Base-by-base conservation (phyloP, 2,888 invertebrate genomes). In the Pollenia angustigena region DNA sequence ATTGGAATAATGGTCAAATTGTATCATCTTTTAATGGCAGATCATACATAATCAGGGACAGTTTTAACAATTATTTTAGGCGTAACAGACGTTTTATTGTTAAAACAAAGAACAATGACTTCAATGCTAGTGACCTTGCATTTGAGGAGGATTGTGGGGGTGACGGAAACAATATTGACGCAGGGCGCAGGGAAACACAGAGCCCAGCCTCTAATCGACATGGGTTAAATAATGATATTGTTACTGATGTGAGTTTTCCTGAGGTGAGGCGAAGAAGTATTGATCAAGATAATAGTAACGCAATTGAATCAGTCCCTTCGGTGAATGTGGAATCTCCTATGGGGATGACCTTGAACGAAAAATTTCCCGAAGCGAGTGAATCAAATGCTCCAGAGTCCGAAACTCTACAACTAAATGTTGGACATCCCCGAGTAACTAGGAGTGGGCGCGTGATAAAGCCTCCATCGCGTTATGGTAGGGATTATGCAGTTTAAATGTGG, bases 271-370 rank as follows among this genome's bases (percentile, higher is more conserved):
- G 58, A 58, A 58, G 12, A 32, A 32, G 18, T 32, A 12, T 9
- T 32, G 23, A 23, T 32, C 32, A 58, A 12, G 11, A 23, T 58
- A 58, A 14, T 58, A 32, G 23, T 16, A 48, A 48, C 56, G 60
- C 52, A 52, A 48, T 54, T 40, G 66, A 64, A 66, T 12, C 54
- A 54, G 18, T 54, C n/a, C 54, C 42, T n/a, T 64, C 54, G 50
- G 66, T 42, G 66, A 58, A 40, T 58, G 23, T 58, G 58, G 58
- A 58, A 10, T 32, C 32, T 58, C 58, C 58, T 78, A 64, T 7
- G 64, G 54, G 64, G 7, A 56, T 54, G 50, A 32, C 62, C 32
- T 64, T 32, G 14, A 62, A 48, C 14, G 52, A 44, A 62, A 32
- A 16, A 52, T 46, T 50, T 50, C 46, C 48, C 32, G 16, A 52